Conservation (phyloP, 1,140 invertebrate genomes). For the Notospermus geniculatus region DNA sequence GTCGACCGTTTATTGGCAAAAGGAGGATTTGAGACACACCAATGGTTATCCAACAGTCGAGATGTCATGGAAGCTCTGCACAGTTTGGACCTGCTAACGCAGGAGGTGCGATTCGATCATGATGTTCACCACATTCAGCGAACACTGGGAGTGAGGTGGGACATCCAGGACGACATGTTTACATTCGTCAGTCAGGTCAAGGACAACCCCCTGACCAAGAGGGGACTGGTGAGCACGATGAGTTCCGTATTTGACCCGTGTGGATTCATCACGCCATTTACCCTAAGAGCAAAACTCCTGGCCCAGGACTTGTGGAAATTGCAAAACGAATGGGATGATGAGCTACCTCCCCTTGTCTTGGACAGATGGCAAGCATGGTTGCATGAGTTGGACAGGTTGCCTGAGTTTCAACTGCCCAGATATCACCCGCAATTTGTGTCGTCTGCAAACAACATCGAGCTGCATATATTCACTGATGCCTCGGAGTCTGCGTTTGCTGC, state of each 20-base stretch:
- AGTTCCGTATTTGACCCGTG: conserved; percentile 19
- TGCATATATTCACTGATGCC: conserved; percentile 11
- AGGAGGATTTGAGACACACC: conserved; percentile 16
- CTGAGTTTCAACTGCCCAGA: not conserved
- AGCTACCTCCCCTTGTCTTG: not conserved
- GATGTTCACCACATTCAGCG: not conserved
- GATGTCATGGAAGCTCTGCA: conserved; percentile 13
- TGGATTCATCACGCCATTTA: conserved; percentile 16
- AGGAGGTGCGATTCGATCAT: not conserved
- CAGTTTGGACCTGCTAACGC: too few species aligned
- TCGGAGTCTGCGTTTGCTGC: conserved; percentile 3
- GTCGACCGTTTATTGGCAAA: conserved; percentile 1
- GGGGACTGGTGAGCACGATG: conserved; percentile 14
- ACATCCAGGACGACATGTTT: conserved; percentile 11
- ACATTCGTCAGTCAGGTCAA: not conserved
- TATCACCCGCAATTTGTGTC: conserved; percentile 10
- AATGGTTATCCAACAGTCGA: conserved; percentile 15
- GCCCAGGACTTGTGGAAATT: conserved; percentile 14
- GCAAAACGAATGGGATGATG: conserved; percentile 21
- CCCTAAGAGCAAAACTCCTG: conserved; percentile 13
- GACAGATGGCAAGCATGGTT: conserved; percentile 8
- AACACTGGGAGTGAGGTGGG: conserved; percentile 11
- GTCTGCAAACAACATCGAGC: not conserved
- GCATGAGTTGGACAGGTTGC: conserved; percentile 4
- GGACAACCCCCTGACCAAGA: not conserved